Percentiles rank a stretch among this genome's conserved stretches.
These are phyloP conservation scores for Willisornis vidua DNA, from an alignment of 2,113 vertebrate genomes.

Conservation along the genomic window DNA sequence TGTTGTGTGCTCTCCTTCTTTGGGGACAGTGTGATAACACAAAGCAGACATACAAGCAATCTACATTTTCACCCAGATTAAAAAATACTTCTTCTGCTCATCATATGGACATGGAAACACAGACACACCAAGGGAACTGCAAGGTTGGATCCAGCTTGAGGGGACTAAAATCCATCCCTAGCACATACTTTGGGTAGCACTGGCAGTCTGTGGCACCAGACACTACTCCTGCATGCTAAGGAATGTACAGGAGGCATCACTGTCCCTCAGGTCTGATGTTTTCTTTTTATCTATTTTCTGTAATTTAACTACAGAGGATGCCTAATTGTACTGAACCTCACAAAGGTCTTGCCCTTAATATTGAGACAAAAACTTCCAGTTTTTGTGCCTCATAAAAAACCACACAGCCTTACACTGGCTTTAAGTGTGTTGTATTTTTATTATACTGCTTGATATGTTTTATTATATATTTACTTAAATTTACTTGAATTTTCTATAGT, in stretches of 20 bases:
- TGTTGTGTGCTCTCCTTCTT: not conserved
- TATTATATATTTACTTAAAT: not conserved
- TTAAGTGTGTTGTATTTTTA: not conserved
- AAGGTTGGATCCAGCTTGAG: not conserved
- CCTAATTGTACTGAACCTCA: not conserved
- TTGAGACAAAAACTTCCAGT: not conserved
- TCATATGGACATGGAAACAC: not conserved
- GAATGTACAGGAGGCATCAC: not conserved
- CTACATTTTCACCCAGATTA: not conserved
- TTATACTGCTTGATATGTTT: not conserved
- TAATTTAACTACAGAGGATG: not conserved
- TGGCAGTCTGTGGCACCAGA: not conserved
- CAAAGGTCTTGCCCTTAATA: not conserved
- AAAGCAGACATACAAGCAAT: not conserved
- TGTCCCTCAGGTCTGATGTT: not conserved
- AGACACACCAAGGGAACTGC: not conserved
- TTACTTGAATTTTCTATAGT: not conserved
- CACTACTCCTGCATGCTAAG: not conserved
- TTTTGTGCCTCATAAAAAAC: not conserved
- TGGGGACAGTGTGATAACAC: not conserved
- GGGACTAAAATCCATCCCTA: not conserved
- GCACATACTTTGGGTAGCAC: accelerated
- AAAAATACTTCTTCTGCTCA: not conserved
- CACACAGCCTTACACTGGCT: not conserved
- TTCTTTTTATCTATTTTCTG: not conserved